Conservation (phyloP, 1,140 invertebrate genomes). For the Cepaea nemoralis region DNA sequence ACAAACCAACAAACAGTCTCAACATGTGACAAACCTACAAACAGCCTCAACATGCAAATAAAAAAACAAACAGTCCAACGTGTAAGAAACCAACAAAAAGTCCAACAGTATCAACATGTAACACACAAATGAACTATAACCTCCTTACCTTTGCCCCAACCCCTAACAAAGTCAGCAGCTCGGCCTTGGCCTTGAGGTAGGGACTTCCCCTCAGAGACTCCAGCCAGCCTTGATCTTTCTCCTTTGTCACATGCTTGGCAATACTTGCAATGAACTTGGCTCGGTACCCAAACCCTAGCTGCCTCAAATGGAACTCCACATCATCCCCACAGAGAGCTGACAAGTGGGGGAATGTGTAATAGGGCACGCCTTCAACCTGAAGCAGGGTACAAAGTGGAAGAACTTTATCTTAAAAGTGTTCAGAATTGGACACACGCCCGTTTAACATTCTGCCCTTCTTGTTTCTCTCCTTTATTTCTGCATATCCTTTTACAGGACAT, state of each 20-base stretch:
- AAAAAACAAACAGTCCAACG: no score
- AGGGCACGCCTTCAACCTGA: slow-evolving; percentile 76
- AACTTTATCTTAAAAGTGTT: no score
- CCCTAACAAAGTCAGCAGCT: slow-evolving; percentile 84
- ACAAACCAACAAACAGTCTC: no score
- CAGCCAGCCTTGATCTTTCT: slow-evolving; percentile 83
- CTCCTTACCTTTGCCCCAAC: slow-evolving; percentile 86
- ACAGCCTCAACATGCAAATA: no score
- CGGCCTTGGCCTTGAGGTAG: slow-evolving; percentile 80
- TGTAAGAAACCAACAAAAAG: neutral
- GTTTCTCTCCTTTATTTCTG: no score
- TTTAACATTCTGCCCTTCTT: no score
- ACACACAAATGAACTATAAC: neutral
- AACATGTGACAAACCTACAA: no score
- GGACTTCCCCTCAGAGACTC: slow-evolving; percentile 77
- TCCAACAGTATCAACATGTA: no score
- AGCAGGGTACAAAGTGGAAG: no score
- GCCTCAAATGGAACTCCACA: slow-evolving; percentile 76
- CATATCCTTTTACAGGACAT: no score
- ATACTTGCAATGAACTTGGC: slow-evolving; percentile 73
- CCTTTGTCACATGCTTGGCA: slow-evolving; percentile 56
- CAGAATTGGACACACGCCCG: no score
- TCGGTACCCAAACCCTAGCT: slow-evolving; percentile 91
- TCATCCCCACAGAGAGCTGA: slow-evolving; percentile 75
- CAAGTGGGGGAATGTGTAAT: slow-evolving; percentile 87